Evolutionary conservation across 2,797 vertebrate genomes (phyloP).

Genomic region (Allochrocebus solatus): DNA sequence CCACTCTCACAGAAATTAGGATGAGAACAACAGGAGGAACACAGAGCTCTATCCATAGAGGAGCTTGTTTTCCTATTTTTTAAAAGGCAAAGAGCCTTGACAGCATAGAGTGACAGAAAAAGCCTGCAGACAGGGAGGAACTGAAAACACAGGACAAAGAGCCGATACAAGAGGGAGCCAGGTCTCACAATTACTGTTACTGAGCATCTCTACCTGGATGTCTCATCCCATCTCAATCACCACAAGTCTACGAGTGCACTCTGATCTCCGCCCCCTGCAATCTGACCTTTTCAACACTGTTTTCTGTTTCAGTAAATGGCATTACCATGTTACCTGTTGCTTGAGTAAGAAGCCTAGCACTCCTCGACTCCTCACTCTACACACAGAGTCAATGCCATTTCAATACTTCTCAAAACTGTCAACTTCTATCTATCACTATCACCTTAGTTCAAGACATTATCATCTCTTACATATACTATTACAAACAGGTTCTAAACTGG

Average conservation of each 20-base stretch:
- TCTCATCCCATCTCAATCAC: neutral
- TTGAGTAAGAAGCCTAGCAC: neutral
- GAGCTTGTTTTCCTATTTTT: neutral
- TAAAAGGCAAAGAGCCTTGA: neutral
- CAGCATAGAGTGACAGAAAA: neutral
- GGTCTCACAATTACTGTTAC: neutral
- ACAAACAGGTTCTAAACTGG: neutral
- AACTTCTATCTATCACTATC: neutral
- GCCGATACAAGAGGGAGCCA: neutral
- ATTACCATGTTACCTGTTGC: neutral
- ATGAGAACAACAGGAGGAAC: neutral
- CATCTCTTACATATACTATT: neutral
- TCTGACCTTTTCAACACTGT: neutral
- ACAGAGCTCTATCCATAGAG: neutral
- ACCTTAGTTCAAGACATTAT: neutral
- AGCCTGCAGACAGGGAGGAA: neutral
- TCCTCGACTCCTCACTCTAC: neutral
- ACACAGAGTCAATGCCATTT: neutral
- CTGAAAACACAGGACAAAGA: neutral
- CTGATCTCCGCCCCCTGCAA: neutral
- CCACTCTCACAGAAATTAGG: neutral
- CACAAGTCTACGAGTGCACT: neutral
- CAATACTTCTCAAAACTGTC: neutral
- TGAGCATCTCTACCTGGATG: neutral
- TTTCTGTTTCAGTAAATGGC: neutral